Percentiles rank a stretch among this genome's conserved stretches.
These are phyloP conservation scores for Tyria jacobaeae DNA, from an alignment of 2,888 invertebrate species.

Conservation along the genomic window DNA sequence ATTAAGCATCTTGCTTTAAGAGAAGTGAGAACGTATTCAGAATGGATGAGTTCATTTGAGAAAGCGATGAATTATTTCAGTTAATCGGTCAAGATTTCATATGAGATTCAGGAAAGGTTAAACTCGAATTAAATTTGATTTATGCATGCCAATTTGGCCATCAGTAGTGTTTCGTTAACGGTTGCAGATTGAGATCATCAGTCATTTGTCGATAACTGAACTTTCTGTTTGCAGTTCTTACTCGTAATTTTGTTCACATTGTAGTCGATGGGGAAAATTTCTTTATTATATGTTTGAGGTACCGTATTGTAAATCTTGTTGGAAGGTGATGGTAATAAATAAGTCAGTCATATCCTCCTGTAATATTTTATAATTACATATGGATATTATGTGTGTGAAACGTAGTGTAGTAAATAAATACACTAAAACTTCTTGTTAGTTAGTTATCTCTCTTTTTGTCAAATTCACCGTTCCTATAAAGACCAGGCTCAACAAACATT, in stretches of 20 bases:
- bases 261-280: slow-evolving; percentile 24
- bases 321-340: slow-evolving; percentile 19
- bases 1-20: background rate
- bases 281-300: slow-evolving; percentile 22
- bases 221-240: slow-evolving; percentile 28
- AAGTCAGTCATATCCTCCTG: slow-evolving; percentile 5
- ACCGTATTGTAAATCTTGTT: slow-evolving; percentile 14
- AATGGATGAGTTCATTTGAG: slow-evolving; percentile 57
- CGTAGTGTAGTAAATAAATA: background rate
- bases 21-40: slow-evolving; percentile 4
- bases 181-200: slow-evolving; percentile 40
- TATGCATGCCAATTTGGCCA: slow-evolving; percentile 69
- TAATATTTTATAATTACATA: background rate
- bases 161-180: slow-evolving; percentile 54
- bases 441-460: background rate
- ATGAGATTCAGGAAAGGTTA: slow-evolving; percentile 62
- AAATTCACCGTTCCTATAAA: background rate
- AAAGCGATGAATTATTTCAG: slow-evolving; percentile 64
- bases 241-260: slow-evolving; percentile 11
- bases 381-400: background rate
- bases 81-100: slow-evolving; percentile 66
- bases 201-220: slow-evolving; percentile 33
- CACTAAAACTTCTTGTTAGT: background rate
- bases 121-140: slow-evolving; percentile 70
- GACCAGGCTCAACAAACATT: too few relatives aligned